Conservation (phyloP, 2,888 invertebrate genomes). For the Drosophila testacea region DNA sequence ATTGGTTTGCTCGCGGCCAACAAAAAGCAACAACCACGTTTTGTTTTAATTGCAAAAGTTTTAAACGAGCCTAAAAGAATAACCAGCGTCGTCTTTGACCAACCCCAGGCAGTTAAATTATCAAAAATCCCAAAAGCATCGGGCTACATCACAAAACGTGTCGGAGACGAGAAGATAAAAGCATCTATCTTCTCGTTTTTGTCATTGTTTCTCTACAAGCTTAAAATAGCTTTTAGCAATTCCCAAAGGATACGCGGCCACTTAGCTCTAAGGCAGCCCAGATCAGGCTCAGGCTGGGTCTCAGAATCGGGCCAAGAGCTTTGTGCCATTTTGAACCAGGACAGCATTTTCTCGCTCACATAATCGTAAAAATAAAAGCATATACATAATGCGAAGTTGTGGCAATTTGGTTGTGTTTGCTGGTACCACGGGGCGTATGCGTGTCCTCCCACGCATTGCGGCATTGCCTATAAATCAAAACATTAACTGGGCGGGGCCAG, state of each 20-base stretch:
- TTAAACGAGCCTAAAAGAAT: neutral
- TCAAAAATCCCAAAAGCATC: conserved; percentile 32
- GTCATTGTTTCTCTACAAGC: conserved; percentile 32
- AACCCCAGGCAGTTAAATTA: conserved; percentile 27
- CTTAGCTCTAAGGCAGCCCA: conserved; percentile 54
- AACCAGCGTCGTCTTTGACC: neutral
- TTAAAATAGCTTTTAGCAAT: conserved; percentile 67
- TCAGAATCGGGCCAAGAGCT: conserved; percentile 13
- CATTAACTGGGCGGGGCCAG: conserved; percentile 74
- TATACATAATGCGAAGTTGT: conserved; percentile 15
- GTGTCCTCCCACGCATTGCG: conserved; percentile 17
- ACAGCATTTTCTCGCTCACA: conserved; percentile 19
- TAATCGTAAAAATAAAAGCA: conserved; percentile 54
- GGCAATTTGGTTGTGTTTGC: conserved; percentile 28
- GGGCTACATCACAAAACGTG: conserved; percentile 24
- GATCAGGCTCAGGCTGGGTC: conserved; percentile 20
- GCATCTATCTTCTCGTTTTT: conserved; percentile 1
- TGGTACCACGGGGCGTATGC: conserved; percentile 46
- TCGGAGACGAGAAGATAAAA: conserved; percentile 19
- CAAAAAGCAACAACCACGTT: neutral
- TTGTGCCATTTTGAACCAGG: neutral
- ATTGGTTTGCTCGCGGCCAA: conserved; percentile 34
- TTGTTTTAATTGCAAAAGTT: conserved; percentile 64
- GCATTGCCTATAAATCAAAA: conserved; percentile 67
- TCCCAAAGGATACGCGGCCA: conserved; percentile 65